Evolutionary conservation across 2,113 vertebrate genomes (phyloP).

Genomic region (Alligator sinensis): DNA sequence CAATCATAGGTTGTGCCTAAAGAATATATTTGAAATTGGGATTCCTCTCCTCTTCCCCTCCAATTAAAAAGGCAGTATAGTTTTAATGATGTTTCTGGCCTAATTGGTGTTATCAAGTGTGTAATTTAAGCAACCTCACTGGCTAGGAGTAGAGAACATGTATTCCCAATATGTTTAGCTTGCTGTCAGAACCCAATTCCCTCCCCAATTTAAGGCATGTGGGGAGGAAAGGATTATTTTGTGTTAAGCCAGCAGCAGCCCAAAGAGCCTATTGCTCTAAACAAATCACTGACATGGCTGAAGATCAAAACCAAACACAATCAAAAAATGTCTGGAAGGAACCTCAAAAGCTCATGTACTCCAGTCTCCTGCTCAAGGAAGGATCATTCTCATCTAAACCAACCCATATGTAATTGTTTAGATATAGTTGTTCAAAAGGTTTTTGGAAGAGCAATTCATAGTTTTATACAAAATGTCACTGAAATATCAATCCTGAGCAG

Average conservation of each 20-base stretch:
- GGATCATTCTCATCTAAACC: not conserved
- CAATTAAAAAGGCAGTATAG: not conserved
- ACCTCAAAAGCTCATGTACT: too few relatives aligned
- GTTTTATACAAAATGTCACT: constrained; percentile 10
- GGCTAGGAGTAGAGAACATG: not conserved
- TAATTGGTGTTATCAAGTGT: not conserved
- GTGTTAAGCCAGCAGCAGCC: not conserved
- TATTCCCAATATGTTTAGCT: not conserved
- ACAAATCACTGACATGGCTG: not conserved
- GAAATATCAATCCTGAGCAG: constrained; percentile 54
- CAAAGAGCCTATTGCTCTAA: not conserved
- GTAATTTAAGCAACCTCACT: not conserved
- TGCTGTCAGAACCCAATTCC: too few relatives aligned
- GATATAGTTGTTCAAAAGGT: constrained; percentile 29
- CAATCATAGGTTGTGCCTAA: not conserved
- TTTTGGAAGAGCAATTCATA: constrained; percentile 41
- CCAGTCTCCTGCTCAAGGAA: too few relatives aligned
- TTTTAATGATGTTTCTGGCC: not conserved
- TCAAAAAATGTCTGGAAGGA: too few relatives aligned
- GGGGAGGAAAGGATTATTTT: not conserved
- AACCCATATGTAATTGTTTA: not conserved
- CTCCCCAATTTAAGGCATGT: too few relatives aligned
- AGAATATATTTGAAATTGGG: too few relatives aligned
- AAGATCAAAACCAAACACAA: not conserved
- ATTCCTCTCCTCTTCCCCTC: too few relatives aligned